phyloP scores from a whole-genome alignment of 2,113 vertebrate genomes.

The Heterocephalus glaber region DNA sequence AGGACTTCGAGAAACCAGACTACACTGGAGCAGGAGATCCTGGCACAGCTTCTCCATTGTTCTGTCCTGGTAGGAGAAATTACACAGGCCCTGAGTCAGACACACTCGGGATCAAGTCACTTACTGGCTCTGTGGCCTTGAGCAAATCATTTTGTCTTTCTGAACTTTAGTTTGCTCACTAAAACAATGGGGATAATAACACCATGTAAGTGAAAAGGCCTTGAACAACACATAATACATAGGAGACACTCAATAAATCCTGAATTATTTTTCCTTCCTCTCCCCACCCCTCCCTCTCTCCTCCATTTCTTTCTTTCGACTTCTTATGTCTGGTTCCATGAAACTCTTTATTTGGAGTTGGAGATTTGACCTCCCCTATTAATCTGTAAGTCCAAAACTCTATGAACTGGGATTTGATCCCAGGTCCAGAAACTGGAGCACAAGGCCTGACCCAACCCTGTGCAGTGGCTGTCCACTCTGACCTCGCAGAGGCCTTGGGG shows the following conservation, averaged over 20 bases:
- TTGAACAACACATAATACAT: neutral
- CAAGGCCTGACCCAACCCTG: neutral
- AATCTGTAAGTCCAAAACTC: neutral
- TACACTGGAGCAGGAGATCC: neutral
- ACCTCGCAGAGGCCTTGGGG: neutral
- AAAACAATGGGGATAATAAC: conserved; percentile 28
- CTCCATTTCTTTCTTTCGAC: neutral
- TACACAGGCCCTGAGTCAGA: conserved; percentile 25
- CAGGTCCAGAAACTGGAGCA: neutral
- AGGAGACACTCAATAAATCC: conserved; percentile 1
- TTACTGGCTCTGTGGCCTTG: neutral
- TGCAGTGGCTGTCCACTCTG: neutral
- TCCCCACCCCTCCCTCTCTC: neutral
- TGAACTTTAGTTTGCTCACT: conserved; percentile 31
- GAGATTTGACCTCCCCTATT: neutral
- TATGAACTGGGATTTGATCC: neutral
- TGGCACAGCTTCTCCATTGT: neutral
- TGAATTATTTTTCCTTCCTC: neutral
- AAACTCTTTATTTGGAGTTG: conserved; percentile 26
- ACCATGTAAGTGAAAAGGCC: conserved; percentile 12
- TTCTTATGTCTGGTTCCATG: neutral
- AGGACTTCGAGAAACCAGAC: neutral
- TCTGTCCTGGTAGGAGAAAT: conserved; percentile 14
- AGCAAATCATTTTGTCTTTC: conserved; percentile 48
- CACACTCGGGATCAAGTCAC: neutral